Percentiles rank a stretch among this genome's conserved stretches.
These are phyloP conservation scores for Corythornis cristatus DNA, from an alignment of 2,113 vertebrate genomes.

Conservation along the genomic window DNA sequence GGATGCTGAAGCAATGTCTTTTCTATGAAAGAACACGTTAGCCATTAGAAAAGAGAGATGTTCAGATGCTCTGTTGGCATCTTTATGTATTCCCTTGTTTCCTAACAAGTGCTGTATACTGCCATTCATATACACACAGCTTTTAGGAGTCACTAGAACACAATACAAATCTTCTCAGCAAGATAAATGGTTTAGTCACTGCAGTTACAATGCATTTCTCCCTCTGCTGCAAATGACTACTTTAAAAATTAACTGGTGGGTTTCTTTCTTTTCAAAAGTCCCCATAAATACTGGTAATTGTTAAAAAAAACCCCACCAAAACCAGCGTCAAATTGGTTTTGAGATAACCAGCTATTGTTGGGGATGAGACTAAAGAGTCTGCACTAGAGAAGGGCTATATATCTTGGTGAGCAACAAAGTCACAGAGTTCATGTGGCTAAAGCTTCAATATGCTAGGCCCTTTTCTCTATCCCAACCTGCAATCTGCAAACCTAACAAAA, in stretches of 20 bases:
- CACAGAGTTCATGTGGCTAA: background rate
- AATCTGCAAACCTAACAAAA: background rate
- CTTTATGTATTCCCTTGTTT: background rate
- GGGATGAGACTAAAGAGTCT: background rate
- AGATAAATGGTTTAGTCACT: background rate
- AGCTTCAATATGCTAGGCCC: no score
- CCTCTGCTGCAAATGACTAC: background rate
- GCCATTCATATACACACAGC: background rate
- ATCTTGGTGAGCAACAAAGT: background rate
- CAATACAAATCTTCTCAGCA: background rate
- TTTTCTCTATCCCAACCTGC: background rate
- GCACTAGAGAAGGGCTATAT: accelerated
- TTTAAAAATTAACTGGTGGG: background rate
- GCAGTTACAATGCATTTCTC: background rate
- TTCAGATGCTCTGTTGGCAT: background rate
- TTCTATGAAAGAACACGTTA: background rate
- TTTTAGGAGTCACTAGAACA: background rate
- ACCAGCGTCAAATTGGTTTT: background rate
- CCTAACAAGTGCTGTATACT: background rate
- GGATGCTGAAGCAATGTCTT: background rate
- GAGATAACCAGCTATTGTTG: background rate
- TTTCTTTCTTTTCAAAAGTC: background rate
- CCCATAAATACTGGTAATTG: background rate
- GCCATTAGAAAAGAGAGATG: background rate
- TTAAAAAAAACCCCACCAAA: background rate